phyloP scores from a whole-genome alignment of 2,797 vertebrate genomes.

The Labeo calbasu region DNA sequence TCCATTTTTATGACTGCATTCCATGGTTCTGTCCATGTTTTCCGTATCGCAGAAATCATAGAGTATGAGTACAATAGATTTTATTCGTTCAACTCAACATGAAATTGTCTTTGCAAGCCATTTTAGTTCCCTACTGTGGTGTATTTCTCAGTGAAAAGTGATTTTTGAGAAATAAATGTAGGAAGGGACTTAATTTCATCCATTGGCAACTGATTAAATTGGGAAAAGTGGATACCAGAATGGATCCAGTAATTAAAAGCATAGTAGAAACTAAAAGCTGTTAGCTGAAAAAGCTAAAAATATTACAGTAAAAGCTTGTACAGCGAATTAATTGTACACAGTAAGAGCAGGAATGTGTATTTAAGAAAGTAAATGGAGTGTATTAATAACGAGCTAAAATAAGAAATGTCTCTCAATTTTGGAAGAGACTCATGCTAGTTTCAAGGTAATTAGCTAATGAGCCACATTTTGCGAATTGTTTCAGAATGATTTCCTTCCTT shows the following conservation, averaged over 20 bases:
- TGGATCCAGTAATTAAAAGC: background rate
- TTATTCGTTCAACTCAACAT: background rate
- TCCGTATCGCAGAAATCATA: too few relatives aligned
- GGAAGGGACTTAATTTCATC: background rate
- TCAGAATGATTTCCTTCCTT: background rate
- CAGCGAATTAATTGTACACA: background rate
- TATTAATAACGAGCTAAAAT: background rate
- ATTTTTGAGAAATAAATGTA: background rate
- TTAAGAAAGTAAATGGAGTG: background rate
- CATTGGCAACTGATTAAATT: background rate
- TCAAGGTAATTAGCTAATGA: background rate
- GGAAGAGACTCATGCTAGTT: background rate
- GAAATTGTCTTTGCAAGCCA: background rate
- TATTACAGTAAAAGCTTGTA: background rate
- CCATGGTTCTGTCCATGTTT: too few relatives aligned
- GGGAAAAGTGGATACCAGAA: background rate
- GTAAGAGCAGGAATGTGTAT: background rate
- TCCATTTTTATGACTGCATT: too few relatives aligned
- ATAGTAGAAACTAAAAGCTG: background rate
- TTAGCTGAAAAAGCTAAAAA: background rate
- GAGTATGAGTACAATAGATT: too few relatives aligned
- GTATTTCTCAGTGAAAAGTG: background rate
- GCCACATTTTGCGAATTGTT: background rate
- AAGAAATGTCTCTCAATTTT: background rate
- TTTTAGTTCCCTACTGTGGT: background rate